These are phyloP conservation scores for Cheilosia grossa DNA, from an alignment of 2,888 invertebrate genomes.

Conservation along the genomic window DNA sequence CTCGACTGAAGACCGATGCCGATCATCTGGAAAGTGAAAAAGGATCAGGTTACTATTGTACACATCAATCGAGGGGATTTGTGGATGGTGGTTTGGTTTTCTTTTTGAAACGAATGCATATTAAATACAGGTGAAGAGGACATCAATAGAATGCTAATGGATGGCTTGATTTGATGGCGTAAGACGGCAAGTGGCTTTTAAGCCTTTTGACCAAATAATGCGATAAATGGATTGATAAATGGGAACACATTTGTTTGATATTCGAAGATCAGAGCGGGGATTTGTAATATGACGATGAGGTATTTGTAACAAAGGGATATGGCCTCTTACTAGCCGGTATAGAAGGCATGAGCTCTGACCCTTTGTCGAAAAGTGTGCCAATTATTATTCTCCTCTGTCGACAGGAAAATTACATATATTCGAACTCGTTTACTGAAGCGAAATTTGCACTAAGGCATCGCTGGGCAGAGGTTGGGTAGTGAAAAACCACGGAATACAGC, in stretches of 20 bases:
- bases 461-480: too few relatives aligned
- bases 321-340: too few relatives aligned
- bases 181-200: constrained; percentile 50
- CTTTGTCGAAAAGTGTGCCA: too few relatives aligned
- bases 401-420: too few relatives aligned
- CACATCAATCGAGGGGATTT: constrained; percentile 27
- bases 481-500: too few relatives aligned
- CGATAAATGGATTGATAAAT: constrained; percentile 70
- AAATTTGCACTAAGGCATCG: too few relatives aligned
- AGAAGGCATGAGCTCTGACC: too few relatives aligned
- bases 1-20: constrained; percentile 21
- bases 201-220: constrained; percentile 45
- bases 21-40: constrained; percentile 73
- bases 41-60: constrained; percentile 62
- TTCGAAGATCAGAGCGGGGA: not conserved
- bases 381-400: too few relatives aligned
- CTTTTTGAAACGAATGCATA: constrained; percentile 18
- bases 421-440: too few relatives aligned
- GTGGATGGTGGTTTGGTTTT: not conserved
- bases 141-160: constrained; percentile 60
- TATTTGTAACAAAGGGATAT: not conserved
- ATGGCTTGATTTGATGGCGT: constrained; percentile 34
- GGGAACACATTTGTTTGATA: not conserved
- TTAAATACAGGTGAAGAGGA: constrained; percentile 32
- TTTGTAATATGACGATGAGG: constrained; percentile 22